These are phyloP conservation scores for Potorous gilbertii DNA, from an alignment of 2,797 vertebrate genomes.

Conservation along the genomic window DNA sequence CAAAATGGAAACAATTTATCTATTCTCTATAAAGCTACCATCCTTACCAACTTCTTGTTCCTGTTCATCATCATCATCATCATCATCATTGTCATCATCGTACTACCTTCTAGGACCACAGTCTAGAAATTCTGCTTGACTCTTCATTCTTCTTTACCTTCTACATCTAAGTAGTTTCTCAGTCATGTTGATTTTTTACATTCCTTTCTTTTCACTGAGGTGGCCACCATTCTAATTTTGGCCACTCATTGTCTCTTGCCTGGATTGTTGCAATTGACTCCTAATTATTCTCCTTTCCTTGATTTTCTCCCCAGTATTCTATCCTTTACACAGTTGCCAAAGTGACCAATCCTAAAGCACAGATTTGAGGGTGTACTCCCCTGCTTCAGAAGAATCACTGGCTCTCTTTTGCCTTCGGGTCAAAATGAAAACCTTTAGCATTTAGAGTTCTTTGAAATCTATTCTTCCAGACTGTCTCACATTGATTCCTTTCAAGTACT, in stretches of 20 bases:
- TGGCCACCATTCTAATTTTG: background rate
- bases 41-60: background rate
- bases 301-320: background rate
- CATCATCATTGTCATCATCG: no score
- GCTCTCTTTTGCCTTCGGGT: background rate
- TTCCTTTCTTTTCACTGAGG: constrained; percentile 38
- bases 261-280: background rate
- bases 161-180: background rate
- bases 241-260: constrained; percentile 19
- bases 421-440: background rate
- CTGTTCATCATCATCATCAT: no score
- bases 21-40: background rate
- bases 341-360: background rate
- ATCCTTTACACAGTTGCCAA: background rate
- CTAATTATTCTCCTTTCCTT: background rate
- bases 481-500: background rate
- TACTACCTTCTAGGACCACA: no score
- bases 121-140: background rate
- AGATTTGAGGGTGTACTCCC: background rate
- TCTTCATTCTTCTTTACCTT: background rate
- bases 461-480: background rate
- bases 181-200: background rate
- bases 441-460: background rate
- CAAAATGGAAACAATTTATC: background rate
- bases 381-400: background rate